These are phyloP conservation scores for Dicyrtoma fusca DNA, from an alignment of 2,888 invertebrate genomes.

Conservation along the genomic window DNA sequence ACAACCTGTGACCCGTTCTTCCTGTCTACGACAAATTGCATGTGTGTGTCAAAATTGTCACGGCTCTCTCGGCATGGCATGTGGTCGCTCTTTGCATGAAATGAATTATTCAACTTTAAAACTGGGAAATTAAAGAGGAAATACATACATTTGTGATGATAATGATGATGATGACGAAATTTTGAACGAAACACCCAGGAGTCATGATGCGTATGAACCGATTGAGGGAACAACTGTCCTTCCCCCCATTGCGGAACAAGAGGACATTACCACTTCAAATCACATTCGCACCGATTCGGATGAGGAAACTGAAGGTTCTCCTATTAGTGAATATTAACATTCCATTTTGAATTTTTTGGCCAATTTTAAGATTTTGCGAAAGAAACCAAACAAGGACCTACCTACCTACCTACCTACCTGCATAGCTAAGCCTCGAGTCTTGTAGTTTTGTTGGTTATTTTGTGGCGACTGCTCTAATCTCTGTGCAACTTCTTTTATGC, in stretches of 20 bases:
- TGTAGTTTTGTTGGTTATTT: too few relatives aligned
- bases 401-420: too few relatives aligned
- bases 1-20: neutral
- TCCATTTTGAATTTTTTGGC: too few relatives aligned
- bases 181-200: conserved; percentile 35
- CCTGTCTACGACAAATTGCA: too few relatives aligned
- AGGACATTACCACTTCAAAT: conserved; percentile 50
- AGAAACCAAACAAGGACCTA: too few relatives aligned
- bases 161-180: neutral
- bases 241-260: conserved; percentile 42
- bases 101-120: neutral
- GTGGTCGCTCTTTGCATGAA: neutral
- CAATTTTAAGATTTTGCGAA: too few relatives aligned
- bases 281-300: conserved; percentile 37
- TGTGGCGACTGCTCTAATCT: too few relatives aligned
- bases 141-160: neutral
- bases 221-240: conserved; percentile 49
- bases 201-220: conserved; percentile 53
- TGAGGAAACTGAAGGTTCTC: neutral
- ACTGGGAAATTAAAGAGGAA: neutral
- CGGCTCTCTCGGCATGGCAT: neutral
- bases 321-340: too few relatives aligned
- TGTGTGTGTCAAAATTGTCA: too few relatives aligned
- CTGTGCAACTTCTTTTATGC: too few relatives aligned
- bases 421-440: too few relatives aligned